phyloP scores from a whole-genome alignment of 2,113 vertebrate genomes.

The Archilochus colubris region DNA sequence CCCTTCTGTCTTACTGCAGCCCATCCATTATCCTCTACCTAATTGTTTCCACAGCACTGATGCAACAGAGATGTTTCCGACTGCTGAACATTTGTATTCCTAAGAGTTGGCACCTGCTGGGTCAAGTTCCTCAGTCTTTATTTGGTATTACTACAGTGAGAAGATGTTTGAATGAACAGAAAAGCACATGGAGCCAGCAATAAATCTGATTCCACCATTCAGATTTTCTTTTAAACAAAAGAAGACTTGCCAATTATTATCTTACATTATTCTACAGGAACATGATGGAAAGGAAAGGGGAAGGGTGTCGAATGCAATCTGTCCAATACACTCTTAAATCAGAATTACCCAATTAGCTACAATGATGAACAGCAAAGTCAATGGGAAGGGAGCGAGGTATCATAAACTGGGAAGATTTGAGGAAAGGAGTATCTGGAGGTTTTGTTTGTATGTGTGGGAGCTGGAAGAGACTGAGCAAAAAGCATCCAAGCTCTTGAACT shows the following conservation, averaged over 20 bases:
- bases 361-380: background rate
- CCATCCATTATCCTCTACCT: background rate
- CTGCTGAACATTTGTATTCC: background rate
- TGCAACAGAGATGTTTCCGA: background rate
- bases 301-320: background rate
- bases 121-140: constrained; percentile 16
- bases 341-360: background rate
- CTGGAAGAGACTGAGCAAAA: background rate
- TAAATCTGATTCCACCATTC: background rate
- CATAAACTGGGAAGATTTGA: background rate
- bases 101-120: background rate
- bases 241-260: background rate
- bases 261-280: background rate
- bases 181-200: background rate
- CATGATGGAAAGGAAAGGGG: background rate
- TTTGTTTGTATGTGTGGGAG: background rate
- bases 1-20: background rate
- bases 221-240: background rate
- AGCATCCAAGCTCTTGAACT: background rate
- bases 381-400: background rate
- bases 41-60: background rate
- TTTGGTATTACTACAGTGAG: background rate
- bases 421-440: rapidly evolving
- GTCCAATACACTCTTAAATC: background rate
- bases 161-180: constrained; percentile 13